Base-by-base conservation (phyloP, 37 sponge, comb jelly and placozoan genomes). In the Halichondria panicea region DNA sequence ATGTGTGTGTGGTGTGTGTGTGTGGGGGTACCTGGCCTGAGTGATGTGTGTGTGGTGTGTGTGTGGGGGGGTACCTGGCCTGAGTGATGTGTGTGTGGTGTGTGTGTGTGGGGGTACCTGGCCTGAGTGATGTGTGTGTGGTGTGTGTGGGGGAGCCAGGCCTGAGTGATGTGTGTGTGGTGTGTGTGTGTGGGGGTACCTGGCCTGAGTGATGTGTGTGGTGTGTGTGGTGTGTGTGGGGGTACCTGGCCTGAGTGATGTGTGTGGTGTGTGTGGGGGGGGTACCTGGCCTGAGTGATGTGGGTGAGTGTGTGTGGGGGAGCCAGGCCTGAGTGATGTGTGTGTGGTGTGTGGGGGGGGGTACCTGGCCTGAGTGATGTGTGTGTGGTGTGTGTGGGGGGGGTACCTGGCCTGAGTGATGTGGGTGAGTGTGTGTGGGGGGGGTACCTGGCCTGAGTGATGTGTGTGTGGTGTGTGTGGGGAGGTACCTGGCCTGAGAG, bases 261-360 rank as follows among this genome's bases (percentile, higher is more conserved):
- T 63, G 36, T 24, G 61, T 59, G 27, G 8, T 63, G 68, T 41
- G 31, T 30, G 33, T 7, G n/a, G 53, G 24, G 1, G 1, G 38
- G 9, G 6, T 34, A 82, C 89, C 69, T 89, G 89, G 50, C 80
- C 75, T 41, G 63, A 21, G 0, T 84, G 84, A 50, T n/a, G n/a
- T n/a, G n/a, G n/a, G n/a, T n/a, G 70, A 55, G 31, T 63, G 64
- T 64, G 59, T 84, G 39, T 78, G n/a, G 27, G 40, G 13, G 21
- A 72, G 2, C 22, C 43, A 62, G n/a, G n/a, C n/a, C n/a, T n/a
- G n/a, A n/a, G n/a, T n/a, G 12, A 56, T 12, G 5, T 28, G 5
- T 63, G 36, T 24, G 61, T 59, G 27, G 8, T 63, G 68, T 41
- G 31, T 30, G 33, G 2, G 53, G 24, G 1, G 1, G 38, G 9